Conservation (phyloP, 2,797 vertebrate species). For the Fringilla coelebs region DNA sequence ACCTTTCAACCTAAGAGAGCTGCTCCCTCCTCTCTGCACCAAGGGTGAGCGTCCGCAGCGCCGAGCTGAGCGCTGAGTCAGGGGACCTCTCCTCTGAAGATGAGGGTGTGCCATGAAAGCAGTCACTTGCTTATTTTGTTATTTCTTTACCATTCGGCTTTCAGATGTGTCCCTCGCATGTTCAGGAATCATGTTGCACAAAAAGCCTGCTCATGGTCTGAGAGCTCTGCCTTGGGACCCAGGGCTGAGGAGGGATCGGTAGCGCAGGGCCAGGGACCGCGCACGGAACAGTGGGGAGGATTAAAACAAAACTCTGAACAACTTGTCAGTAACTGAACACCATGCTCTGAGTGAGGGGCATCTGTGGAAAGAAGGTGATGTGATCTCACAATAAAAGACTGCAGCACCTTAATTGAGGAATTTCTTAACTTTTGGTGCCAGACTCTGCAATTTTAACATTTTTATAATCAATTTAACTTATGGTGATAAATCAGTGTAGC, state of each 20-base stretch:
- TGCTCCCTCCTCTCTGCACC: neutral
- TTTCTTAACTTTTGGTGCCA: neutral
- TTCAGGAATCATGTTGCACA: neutral
- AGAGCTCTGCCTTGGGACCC: accelerated
- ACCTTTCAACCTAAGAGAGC: neutral
- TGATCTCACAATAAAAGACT: neutral
- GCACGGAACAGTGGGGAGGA: neutral
- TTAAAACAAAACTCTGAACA: neutral
- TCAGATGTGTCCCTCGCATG: neutral
- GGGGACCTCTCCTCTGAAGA: neutral
- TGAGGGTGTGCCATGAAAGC: neutral
- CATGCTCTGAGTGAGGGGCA: neutral
- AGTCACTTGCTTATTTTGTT: neutral
- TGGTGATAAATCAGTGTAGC: neutral
- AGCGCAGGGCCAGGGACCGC: neutral
- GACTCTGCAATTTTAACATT: neutral
- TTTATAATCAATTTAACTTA: neutral
- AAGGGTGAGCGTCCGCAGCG: accelerated
- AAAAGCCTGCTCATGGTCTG: neutral
- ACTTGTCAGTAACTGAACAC: neutral
- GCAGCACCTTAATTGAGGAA: neutral
- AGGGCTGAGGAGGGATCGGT: neutral
- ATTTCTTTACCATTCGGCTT: neutral
- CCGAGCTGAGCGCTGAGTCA: accelerated
- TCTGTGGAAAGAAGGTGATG: neutral